phyloP scores from a whole-genome alignment of 2,113 vertebrate species.

The Scolopax mira region DNA sequence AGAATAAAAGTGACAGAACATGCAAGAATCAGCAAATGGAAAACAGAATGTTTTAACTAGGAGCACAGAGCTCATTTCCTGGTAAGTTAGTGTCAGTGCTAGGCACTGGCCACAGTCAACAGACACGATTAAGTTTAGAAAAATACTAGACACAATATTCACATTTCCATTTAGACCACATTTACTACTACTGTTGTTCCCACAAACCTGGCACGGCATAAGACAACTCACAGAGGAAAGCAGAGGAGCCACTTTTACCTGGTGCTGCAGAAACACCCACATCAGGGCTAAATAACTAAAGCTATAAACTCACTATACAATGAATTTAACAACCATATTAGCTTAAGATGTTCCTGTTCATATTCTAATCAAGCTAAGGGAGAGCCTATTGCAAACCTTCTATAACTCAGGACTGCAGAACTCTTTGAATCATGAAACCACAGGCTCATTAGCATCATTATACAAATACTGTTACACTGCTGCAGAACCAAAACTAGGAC shows the following conservation, averaged over 20 bases:
- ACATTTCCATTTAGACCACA: background rate
- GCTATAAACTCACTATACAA: background rate
- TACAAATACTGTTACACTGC: background rate
- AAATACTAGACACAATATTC: background rate
- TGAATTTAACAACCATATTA: background rate
- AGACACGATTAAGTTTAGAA: background rate
- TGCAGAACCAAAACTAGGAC: background rate
- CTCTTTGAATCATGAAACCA: background rate
- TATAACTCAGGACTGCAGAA: accelerated
- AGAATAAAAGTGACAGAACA: background rate
- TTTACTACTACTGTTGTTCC: background rate
- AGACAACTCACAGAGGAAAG: background rate
- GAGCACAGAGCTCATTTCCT: background rate
- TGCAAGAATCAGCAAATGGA: background rate
- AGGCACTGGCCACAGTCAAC: background rate
- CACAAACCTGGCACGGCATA: background rate
- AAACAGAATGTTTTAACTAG: background rate
- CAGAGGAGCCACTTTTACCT: background rate
- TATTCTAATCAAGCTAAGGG: background rate
- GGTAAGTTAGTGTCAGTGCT: background rate
- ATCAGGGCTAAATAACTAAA: background rate
- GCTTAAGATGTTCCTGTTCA: background rate
- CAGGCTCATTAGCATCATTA: background rate
- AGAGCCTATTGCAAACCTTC: background rate
- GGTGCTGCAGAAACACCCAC: background rate